Conservation (phyloP, 2,113 vertebrate genomes). For the Thunnus maccoyii region DNA sequence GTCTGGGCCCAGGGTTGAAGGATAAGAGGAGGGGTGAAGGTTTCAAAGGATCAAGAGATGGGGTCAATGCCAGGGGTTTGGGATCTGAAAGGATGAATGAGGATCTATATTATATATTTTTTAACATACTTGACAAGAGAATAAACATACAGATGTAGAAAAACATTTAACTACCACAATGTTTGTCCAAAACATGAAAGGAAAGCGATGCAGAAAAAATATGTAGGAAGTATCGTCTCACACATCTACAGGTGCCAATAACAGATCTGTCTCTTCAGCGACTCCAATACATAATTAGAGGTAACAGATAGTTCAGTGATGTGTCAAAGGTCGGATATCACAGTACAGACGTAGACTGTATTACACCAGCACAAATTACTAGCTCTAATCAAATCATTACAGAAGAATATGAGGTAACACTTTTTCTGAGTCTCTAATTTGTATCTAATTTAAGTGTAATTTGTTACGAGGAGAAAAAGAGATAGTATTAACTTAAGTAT, state of each 20-base stretch:
- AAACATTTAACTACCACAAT: background rate
- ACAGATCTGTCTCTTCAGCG: constrained; percentile 48
- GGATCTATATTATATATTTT: too few species aligned
- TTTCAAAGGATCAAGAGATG: constrained; percentile 16
- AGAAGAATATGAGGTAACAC: too few species aligned
- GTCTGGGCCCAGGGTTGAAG: constrained; percentile 36
- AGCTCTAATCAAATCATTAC: too few species aligned
- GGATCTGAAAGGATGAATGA: background rate
- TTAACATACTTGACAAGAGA: too few species aligned
- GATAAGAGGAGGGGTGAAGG: constrained; percentile 39
- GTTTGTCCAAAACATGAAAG: background rate
- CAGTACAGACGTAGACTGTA: background rate
- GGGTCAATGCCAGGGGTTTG: constrained; percentile 10
- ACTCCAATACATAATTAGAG: constrained; percentile 14
- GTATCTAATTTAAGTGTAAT: too few species aligned
- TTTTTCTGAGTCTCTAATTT: too few species aligned
- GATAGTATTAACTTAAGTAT: too few species aligned
- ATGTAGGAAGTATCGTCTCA: constrained; percentile 28
- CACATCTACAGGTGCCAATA: constrained; percentile 37
- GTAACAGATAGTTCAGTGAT: background rate
- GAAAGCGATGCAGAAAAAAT: background rate
- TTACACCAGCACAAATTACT: too few species aligned
- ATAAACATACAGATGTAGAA: background rate
- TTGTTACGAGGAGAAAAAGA: too few species aligned
- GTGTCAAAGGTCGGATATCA: constrained; percentile 2